Evolutionary conservation across 2,888 invertebrate species (phyloP), one percentile per base, ranked within the genome.

Genomic region (Ochropacha duplaris): DNA sequence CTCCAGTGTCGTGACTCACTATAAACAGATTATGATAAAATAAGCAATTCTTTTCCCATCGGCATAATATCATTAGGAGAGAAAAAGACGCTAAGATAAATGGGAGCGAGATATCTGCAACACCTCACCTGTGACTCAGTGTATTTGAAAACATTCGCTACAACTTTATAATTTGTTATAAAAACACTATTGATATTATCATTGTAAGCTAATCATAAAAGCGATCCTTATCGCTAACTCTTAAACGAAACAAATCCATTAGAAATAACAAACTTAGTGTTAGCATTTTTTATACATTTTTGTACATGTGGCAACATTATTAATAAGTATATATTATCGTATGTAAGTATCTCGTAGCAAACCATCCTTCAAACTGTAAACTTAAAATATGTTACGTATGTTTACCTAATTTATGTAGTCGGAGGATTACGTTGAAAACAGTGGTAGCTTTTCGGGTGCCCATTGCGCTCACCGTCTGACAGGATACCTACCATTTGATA

Each of bases 1-100:
- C 44, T 44, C 44, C 9, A 14, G 68, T 67, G 61, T 70, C 76
- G 77, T 88, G 88, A 88, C 71, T 88, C 88, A 88, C 62, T 66
- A 57, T 60, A 60, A 62, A 50, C 50, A 52, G 34, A 31, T 52
- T 31, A 22, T 44, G 39, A 24, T 22, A 44, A 54, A 54, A 39
- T n/a, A 26, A 54, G 22, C 54, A n/a, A 44, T 55, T 26, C 44
- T 54, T 54, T 54, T 52, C 49, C 54, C 49, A 49, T 52, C 24
- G 36, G 16, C 52, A 49, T 55, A 44, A 36, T 28, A 55, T 60
- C 54, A 54, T 60, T 56, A 50, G 39, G 49, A 36, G 49, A 52
- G 52, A 52, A 52, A 52, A 52, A 52, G 31, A 31, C 51, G 19
- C 19, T 44, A 44, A 66, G 66, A 68, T 54, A 65, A 66, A 71